A percentile compares a stretch with the other conserved stretches of the same genome.
Conservation (phyloP, 2,888 invertebrate species). For the Tetragnatha montana region DNA sequence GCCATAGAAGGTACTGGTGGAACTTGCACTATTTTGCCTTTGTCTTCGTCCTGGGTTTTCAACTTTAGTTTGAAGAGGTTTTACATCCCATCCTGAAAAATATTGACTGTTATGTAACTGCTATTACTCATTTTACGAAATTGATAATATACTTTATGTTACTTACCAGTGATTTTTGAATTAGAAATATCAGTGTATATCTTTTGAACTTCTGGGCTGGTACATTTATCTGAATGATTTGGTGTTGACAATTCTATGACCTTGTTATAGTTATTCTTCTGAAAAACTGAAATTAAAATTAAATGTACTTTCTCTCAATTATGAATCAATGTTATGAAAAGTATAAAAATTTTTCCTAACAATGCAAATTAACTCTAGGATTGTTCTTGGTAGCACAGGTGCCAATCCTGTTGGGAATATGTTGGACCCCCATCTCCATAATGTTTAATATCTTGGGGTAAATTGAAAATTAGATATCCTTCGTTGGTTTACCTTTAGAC, state of each 20-base stretch:
- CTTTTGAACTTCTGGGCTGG: conserved; percentile 23
- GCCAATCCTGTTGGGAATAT: too few relatives aligned
- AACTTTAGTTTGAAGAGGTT: conserved; percentile 8
- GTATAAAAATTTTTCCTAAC: not conserved
- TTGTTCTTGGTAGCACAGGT: too few relatives aligned
- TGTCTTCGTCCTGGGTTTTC: conserved; percentile 26
- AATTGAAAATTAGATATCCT: too few relatives aligned
- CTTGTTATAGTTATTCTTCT: conserved; percentile 37
- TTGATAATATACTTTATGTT: not conserved
- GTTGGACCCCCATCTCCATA: too few relatives aligned
- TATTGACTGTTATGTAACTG: not conserved
- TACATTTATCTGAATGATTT: conserved; percentile 7
- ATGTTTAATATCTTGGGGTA: too few relatives aligned
- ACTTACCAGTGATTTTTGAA: conserved; percentile 39
- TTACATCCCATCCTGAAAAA: conserved; percentile 39
- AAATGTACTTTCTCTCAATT: too few relatives aligned
- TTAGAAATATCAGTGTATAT: conserved; percentile 33
- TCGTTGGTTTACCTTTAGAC: too few relatives aligned
- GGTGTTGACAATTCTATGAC: not conserved
- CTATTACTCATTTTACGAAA: not conserved
- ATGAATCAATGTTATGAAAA: not conserved
- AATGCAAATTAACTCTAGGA: not conserved
- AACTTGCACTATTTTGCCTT: conserved; percentile 53
- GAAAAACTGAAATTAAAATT: conserved; percentile 40
- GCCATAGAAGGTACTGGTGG: conserved; percentile 64